Evolutionary conservation across 2,888 invertebrate species (phyloP).

Genomic region (Congeria kusceri): DNA sequence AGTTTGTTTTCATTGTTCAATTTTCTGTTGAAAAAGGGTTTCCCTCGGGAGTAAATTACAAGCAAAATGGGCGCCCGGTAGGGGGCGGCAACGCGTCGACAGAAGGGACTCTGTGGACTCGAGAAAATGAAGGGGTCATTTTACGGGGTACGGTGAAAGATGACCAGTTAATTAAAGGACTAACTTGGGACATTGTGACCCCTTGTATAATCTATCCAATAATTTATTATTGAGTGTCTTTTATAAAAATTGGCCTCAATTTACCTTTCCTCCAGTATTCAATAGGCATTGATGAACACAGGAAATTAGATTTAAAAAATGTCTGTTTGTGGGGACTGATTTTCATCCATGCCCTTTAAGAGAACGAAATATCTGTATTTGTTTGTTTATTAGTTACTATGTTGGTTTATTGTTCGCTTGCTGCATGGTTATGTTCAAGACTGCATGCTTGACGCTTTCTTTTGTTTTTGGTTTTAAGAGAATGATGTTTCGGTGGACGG

Average conservation of each 20-base stretch:
- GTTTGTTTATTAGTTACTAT: too few species aligned
- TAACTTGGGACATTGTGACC: constrained; percentile 30
- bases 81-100: constrained; percentile 45
- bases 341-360: too few species aligned
- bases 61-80: constrained; percentile 37
- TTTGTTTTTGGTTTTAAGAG: too few species aligned
- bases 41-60: constrained; percentile 49
- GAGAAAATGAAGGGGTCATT: constrained; percentile 38
- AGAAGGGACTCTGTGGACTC: constrained; percentile 32
- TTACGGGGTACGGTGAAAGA: constrained; percentile 50
- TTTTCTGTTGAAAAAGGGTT: constrained; percentile 49
- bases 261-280: too few species aligned
- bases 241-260: not conserved
- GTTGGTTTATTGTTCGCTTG: too few species aligned
- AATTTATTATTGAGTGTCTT: constrained; percentile 35
- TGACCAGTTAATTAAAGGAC: constrained; percentile 61
- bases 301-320: too few species aligned
- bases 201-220: constrained; percentile 46
- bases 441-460: too few species aligned
- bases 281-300: too few species aligned
- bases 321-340: too few species aligned
- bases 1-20: constrained; percentile 56
- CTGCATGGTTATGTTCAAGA: too few species aligned
- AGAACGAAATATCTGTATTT: too few species aligned
- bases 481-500: too few species aligned